Percentiles rank a stretch among this genome's conserved stretches.
Evolutionary conservation across 2,113 vertebrate genomes (phyloP).

Genomic region (Malurus elegans): DNA sequence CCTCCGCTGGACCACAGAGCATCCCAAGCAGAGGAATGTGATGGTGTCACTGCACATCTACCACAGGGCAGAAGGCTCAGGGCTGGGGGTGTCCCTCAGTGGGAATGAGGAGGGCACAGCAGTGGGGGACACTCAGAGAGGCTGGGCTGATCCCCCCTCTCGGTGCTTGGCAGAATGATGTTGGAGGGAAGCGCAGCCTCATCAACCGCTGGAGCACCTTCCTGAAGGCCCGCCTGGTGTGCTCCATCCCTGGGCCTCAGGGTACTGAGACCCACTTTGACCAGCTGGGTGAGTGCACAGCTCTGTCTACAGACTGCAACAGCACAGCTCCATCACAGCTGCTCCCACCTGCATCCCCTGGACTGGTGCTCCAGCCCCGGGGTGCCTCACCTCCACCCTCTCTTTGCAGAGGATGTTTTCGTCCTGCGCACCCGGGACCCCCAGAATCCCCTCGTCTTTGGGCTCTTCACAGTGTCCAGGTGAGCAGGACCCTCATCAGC

Average conservation of each 20-base stretch:
- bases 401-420: slow-evolving; percentile 82
- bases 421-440: slow-evolving; percentile 80
- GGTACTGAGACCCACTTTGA: slow-evolving; percentile 84
- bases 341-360: neutral
- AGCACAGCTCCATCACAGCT: fast-evolving
- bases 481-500: slow-evolving; percentile 12
- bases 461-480: slow-evolving; percentile 86
- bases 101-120: neutral
- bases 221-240: slow-evolving; percentile 85
- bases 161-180: slow-evolving; percentile 78
- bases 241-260: slow-evolving; percentile 77
- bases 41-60: neutral
- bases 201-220: slow-evolving; percentile 91
- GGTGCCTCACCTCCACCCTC: neutral
- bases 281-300: slow-evolving; percentile 74
- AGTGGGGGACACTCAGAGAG: neutral
- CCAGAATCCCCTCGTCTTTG: slow-evolving; percentile 81
- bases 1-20: neutral
- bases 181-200: slow-evolving; percentile 82
- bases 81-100: neutral
- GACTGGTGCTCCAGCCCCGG: neutral
- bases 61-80: neutral
- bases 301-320: fast-evolving
- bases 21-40: neutral
- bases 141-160: neutral